A percentile compares a stretch with the other conserved stretches of the same genome.
Conservation (phyloP, 2,888 invertebrate species). For the Morinoia aosen region DNA sequence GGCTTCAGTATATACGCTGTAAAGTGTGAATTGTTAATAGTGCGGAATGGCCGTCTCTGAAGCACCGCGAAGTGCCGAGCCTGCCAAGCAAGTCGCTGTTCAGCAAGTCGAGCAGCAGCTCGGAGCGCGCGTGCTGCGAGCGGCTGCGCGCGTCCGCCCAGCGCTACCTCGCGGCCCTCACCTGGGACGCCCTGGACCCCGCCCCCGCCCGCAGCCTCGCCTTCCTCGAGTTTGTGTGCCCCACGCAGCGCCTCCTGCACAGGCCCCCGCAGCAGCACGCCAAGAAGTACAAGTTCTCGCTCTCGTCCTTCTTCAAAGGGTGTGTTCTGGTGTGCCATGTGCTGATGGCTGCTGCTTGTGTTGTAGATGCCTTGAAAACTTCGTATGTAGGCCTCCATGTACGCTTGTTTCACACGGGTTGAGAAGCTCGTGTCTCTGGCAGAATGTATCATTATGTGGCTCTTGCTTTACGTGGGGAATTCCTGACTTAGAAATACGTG, state of each 20-base stretch:
- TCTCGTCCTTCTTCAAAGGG: constrained; percentile 89
- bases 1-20: too few species aligned
- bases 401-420: too few species aligned
- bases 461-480: too few species aligned
- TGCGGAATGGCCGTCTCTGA: constrained; percentile 30
- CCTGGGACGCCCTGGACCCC: constrained; percentile 88
- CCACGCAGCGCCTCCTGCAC: constrained; percentile 89
- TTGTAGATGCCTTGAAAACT: too few species aligned
- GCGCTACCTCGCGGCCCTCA: constrained; percentile 87
- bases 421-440: too few species aligned
- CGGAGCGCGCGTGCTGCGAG: constrained; percentile 83
- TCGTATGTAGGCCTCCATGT: too few species aligned
- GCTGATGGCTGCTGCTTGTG: too few species aligned
- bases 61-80: constrained; percentile 80
- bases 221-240: constrained; percentile 79
- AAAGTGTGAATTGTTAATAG: neutral
- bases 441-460: too few species aligned
- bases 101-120: constrained; percentile 77
- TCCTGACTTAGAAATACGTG: too few species aligned
- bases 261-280: constrained; percentile 72
- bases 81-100: constrained; percentile 83
- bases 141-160: constrained; percentile 87
- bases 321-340: constrained; percentile 70
- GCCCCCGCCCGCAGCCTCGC: constrained; percentile 91
- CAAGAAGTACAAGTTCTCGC: constrained; percentile 88